Base-by-base conservation (phyloP, 2,888 invertebrate species). In the Aromia moschata region DNA sequence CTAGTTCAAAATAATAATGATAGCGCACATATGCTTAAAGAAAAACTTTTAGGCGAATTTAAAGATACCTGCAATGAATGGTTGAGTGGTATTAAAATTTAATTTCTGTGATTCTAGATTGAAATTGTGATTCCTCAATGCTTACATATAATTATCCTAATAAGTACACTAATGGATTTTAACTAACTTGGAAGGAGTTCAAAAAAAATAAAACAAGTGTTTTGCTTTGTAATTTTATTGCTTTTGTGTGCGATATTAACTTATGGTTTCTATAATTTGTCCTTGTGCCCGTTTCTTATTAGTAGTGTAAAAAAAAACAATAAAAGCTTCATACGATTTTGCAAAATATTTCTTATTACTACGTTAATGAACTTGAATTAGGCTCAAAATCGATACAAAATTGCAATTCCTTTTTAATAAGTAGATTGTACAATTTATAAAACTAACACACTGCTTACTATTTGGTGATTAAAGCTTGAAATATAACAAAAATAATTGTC, bases 1-100 rank as follows among this genome's bases (percentile, higher is more conserved):
- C 45, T 65, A 25, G 45, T 30, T 31, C 54, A 31, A 16, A 51
- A 56, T 45, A 38, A 64, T 46, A 47, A 43, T 51, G 31, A 12
- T 30, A 36, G 45, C 36, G 60, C 56, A 1, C 12, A 38, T 25
- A 17, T 12, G 2, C n/a, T 58, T 10, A 58, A 37, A 44, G 47
- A 33, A 17, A 43, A 54, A 20, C 15, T 58, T 14, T 43, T 43
- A 16, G 12, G 17, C 7, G 43, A 54, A 7, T 52, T 41, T 43
- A 46, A 47, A 37, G 33, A 58, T 18, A 30, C 14, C 2, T 58
- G 58, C 37, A 46, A 46, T 20, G 46, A 53, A 14, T 58, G 58
- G 58, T 18, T 58, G 18, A 12, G 17, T 47, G 18, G 25, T 44
- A 47, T 58, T 44, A 41, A 33, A 15, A 49, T 49, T 38, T 49